These are phyloP conservation scores for Oreochromis grahami DNA, from an alignment of 2,797 vertebrate species.

Conservation along the genomic window DNA sequence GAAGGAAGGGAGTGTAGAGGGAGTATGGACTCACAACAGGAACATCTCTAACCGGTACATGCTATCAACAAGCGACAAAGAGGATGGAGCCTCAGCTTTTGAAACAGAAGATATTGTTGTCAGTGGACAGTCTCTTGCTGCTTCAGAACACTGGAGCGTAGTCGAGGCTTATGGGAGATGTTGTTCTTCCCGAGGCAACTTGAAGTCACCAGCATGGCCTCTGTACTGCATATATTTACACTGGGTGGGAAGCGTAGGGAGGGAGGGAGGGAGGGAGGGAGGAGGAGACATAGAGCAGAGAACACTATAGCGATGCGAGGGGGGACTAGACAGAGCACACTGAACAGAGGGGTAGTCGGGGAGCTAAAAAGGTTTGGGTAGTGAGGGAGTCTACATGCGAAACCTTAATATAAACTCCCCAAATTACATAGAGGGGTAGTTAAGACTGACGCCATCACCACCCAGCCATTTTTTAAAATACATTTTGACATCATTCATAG, in stretches of 20 bases:
- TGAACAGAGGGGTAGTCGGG: conserved; percentile 14
- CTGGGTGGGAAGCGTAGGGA: conserved; percentile 7
- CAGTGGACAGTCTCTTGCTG: conserved; percentile 63
- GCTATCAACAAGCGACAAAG: conserved; percentile 85
- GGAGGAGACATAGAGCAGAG: conserved; percentile 30
- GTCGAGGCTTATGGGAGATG: conserved; percentile 58
- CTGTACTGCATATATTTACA: conserved; percentile 80
- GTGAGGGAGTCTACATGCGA: conserved; percentile 63
- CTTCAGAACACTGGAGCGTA: conserved; percentile 50
- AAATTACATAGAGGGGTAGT: conserved; percentile 54
- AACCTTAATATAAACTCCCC: conserved; percentile 62
- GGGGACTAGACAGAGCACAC: conserved; percentile 55
- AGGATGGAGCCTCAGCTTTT: conserved; percentile 60
- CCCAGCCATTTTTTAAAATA: conserved; percentile 49
- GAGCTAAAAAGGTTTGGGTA: conserved; percentile 41
- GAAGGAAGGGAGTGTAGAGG: background rate
- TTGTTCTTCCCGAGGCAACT: conserved; percentile 19
- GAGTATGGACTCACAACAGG: conserved; percentile 76
- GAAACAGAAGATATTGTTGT: conserved; percentile 57
- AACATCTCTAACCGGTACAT: conserved; percentile 84
- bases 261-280: background rate
- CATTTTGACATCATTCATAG: conserved; percentile 82
- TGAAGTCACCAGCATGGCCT: conserved; percentile 43
- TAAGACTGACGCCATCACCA: conserved; percentile 47
- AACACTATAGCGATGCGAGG: conserved; percentile 54